Evolutionary conservation across 1,140 invertebrate species (phyloP), one percentile per base, ranked within the genome.

Genomic region (Megathymus violae): DNA sequence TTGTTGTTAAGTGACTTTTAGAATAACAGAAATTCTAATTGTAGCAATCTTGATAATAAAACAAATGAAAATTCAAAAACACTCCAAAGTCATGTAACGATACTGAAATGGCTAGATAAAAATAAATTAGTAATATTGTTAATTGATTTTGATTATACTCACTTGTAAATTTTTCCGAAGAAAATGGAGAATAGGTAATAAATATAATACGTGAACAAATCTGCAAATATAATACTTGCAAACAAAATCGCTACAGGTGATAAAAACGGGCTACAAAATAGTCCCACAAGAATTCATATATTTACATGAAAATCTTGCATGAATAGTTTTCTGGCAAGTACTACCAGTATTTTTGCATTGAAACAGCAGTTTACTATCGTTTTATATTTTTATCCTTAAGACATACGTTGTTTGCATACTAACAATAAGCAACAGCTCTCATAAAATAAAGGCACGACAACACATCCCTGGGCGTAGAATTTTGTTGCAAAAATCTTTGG

Each of bases 211-310:
- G n/a, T n/a, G n/a, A n/a, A n/a, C n/a, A n/a, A n/a, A n/a, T n/a
- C n/a, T n/a, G n/a, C n/a, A n/a, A n/a, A 56, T 16, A 56, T 44
- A 56, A 56, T 41, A 41, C 13, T 27, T 40, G 16, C 38, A 50
- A 50, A 34, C 47, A 50, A 50, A 50, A 31, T 13, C 19, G 22
- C n/a, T n/a, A n/a, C n/a, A 38, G 19, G n/a, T 38, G 48, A 19
- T 48, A 27, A 31, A 4, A 31, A 9, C 43, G 43, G 5, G 17
- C 14, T 48, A 48, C 4, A 48, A 31, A 3, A 31, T 3, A 31
- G 9, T 31, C 4, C 4, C 1, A 9, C 46, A 14, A 22, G 46
- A 48, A 31, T 48, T 48, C 25, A 48, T 46, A 22, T 48, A 13
- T 27, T 25, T 31, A 17, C 13, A 14, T 27, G 27, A 31, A 48